Percentiles rank a stretch among this genome's conserved stretches.
phyloP scores from a whole-genome alignment of 2,888 invertebrate genomes.

The Laspeyria flexula region DNA sequence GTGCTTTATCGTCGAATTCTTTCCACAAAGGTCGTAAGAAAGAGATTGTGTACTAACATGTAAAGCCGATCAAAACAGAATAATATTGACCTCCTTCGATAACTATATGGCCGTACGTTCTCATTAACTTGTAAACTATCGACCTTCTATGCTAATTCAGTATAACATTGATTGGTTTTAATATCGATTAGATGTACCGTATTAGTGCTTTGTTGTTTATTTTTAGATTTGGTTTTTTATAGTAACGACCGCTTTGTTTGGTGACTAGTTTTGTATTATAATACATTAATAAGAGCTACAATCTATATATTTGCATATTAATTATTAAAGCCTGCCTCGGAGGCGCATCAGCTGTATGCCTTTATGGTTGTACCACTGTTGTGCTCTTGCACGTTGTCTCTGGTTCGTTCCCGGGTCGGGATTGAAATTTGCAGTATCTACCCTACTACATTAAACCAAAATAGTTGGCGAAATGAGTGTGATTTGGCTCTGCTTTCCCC shows the following conservation, averaged over 20 bases:
- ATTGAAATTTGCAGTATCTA: too few species aligned
- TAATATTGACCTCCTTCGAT: slow-evolving; percentile 47
- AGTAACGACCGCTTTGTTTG: neutral
- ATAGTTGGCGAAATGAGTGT: too few species aligned
- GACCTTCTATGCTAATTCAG: slow-evolving; percentile 49
- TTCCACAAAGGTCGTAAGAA: slow-evolving; percentile 4
- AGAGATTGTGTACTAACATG: slow-evolving; percentile 2
- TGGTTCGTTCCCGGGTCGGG: too few species aligned
- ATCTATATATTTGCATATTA: too few species aligned
- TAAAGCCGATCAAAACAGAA: neutral
- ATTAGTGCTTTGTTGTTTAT: neutral
- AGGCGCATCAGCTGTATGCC: too few species aligned
- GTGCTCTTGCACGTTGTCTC: too few species aligned
- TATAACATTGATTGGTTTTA: slow-evolving; percentile 38
- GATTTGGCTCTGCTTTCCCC: too few species aligned
- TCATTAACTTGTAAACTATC: slow-evolving; percentile 49
- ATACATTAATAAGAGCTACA: too few species aligned
- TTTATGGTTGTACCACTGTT: too few species aligned
- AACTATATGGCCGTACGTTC: slow-evolving; percentile 40
- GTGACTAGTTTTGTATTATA: too few species aligned
- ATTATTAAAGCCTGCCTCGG: too few species aligned
- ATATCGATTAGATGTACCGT: slow-evolving; percentile 12
- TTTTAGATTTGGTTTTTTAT: neutral
- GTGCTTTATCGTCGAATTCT: neutral
- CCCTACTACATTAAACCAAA: too few species aligned